phyloP scores from a whole-genome alignment of 2,888 invertebrate species.

The Cancer borealis region DNA sequence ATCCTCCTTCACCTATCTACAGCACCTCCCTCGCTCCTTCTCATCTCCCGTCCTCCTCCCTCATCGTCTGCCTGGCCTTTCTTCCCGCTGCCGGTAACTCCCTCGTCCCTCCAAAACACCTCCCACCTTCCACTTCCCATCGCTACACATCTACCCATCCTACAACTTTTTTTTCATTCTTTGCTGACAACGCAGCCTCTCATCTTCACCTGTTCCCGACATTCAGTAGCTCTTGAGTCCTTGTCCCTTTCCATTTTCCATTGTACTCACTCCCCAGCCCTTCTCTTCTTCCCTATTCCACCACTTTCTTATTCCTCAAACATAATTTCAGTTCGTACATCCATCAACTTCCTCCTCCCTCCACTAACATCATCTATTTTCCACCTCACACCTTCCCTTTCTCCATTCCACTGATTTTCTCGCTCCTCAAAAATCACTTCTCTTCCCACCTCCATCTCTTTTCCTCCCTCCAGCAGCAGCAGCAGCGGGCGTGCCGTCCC shows the following conservation, averaged over 20 bases:
- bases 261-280: too few species aligned
- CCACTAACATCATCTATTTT: not conserved
- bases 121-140: not conserved
- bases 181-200: not conserved
- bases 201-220: not conserved
- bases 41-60: not conserved
- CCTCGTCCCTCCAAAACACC: not conserved
- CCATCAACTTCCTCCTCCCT: not conserved
- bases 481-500: not conserved
- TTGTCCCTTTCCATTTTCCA: too few species aligned
- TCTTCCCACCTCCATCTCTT: not conserved
- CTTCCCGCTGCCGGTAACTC: not conserved
- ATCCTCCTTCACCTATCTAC: conserved; percentile 18
- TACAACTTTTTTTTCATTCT: not conserved
- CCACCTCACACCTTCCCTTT: not conserved
- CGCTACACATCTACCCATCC: not conserved
- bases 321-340: too few species aligned
- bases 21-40: not conserved
- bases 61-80: not conserved
- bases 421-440: not conserved
- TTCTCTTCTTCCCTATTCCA: not conserved
- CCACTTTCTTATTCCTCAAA: too few species aligned
- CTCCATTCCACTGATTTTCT: not conserved
- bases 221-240: not conserved
- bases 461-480: not conserved